Base-by-base conservation (phyloP, 2,797 vertebrate genomes). In the Microctenopoma lineatum region DNA sequence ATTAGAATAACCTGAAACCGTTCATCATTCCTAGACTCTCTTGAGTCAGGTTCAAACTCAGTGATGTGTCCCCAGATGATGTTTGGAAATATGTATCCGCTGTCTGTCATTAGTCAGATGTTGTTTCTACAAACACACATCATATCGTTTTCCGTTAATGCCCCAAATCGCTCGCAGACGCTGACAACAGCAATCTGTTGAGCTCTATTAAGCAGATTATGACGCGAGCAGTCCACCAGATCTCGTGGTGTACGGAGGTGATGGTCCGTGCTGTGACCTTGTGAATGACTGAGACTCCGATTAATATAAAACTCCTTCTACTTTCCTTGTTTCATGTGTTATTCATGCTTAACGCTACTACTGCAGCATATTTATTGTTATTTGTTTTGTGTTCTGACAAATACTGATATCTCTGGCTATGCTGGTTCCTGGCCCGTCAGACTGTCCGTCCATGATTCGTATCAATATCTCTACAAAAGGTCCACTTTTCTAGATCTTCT, bases 161-260 rank as follows among this genome's bases (percentile, higher is more conserved):
- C 66, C 63, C 59, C 47, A n/a, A 70, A 48, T 41, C 74, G 34
- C 75, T 57, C 26, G 53, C 80, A 54, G 42, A 7, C 29, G 16
- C 25, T 36, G 65, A 80, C 62, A 67, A 75, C 68, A 51, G 62
- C 79, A 75, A 65, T 79, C 80, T 84, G 81, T 73, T 76, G 56
- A 45, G 59, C 76, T 60, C 53, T 75, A 66, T 82, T 73, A 69
- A 73, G 67, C 57, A 59, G 81, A 77, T 85, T 73, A 79, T 29
- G 55, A 70, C 45, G 59, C 32, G 34, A 68, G 46, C 77, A 69
- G 26, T 66, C 41, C 10, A 8, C 51, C 15, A 67, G 59, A 56
- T 68, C 48, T 67, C 66, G 71, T 38, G 50, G 66, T 48, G 41
- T 80, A 71, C 66, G 59, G 78, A 79, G 73, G 78, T 60, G 65